These are phyloP conservation scores for Argynnis bischoffii DNA, from an alignment of 2,888 invertebrate genomes.

Conservation along the genomic window DNA sequence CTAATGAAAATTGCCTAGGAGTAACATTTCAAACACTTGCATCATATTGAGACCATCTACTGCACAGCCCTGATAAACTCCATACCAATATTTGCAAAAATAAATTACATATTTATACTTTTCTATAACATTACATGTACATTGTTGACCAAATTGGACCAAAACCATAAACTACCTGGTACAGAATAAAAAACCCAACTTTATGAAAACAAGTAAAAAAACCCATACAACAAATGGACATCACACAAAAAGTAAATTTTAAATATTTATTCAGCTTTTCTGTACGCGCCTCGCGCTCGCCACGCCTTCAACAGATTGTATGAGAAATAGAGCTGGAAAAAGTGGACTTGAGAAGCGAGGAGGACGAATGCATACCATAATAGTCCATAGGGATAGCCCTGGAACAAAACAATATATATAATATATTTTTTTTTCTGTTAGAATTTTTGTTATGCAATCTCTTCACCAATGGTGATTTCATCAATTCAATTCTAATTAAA, in stretches of 20 bases:
- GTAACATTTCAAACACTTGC: too few relatives aligned
- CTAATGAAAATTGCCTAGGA: too few relatives aligned
- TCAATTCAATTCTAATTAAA: too few relatives aligned
- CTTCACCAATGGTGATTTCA: too few relatives aligned
- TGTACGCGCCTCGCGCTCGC: conserved; percentile 87
- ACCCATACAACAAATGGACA: conserved; percentile 12
- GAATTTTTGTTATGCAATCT: too few relatives aligned
- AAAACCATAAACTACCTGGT: not conserved
- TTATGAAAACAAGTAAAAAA: conserved; percentile 10
- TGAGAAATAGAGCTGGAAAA: conserved; percentile 92
- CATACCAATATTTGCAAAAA: too few relatives aligned
- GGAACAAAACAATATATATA: conserved; percentile 47
- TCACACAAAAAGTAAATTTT: conserved; percentile 23
- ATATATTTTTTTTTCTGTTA: too few relatives aligned
- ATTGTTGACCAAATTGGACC: conserved; percentile 4
- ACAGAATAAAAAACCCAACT: not conserved
- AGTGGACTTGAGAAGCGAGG: conserved; percentile 93
- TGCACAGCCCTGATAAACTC: too few relatives aligned
- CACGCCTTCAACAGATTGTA: conserved; percentile 91
- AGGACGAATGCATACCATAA: conserved; percentile 96
- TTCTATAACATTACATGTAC: too few relatives aligned
- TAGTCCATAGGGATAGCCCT: conserved; percentile 95
- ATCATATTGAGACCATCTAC: too few relatives aligned
- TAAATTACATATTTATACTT: too few relatives aligned
- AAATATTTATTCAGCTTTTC: conserved; percentile 84